These are phyloP conservation scores for Ia io DNA, from an alignment of 2,113 vertebrate species.

Conservation along the genomic window DNA sequence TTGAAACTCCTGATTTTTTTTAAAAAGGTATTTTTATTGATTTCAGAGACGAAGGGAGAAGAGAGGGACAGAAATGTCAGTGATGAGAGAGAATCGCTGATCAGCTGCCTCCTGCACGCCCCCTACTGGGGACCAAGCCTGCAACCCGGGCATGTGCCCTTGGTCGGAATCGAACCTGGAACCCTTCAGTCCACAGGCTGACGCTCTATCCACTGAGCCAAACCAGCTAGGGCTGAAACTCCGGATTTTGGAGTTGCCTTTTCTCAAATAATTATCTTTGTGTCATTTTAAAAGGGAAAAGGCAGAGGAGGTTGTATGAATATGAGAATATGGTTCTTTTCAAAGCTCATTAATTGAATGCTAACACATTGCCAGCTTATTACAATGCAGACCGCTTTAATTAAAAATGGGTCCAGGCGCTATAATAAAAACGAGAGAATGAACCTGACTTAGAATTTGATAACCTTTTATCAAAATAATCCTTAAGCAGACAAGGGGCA, in stretches of 20 bases:
- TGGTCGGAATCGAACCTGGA: too few relatives aligned
- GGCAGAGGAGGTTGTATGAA: background rate
- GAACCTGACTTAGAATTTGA: conserved; percentile 42
- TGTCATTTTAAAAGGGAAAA: conserved; percentile 22
- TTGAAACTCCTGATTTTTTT: background rate
- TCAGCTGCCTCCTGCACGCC: too few relatives aligned
- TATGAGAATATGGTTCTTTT: background rate
- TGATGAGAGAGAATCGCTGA: too few relatives aligned
- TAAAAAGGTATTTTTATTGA: too few relatives aligned
- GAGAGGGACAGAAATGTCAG: too few relatives aligned
- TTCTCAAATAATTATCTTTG: background rate
- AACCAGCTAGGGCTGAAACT: background rate
- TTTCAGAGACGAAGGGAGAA: too few relatives aligned
- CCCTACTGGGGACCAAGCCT: too few relatives aligned
- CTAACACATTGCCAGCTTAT: conserved; percentile 49
- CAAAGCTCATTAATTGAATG: conserved; percentile 53
- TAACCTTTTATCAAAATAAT: conserved; percentile 47
- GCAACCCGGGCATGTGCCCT: too few relatives aligned
- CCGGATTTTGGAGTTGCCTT: background rate
- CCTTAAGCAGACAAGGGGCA: conserved; percentile 5
- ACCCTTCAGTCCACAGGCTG: too few relatives aligned
- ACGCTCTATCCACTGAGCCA: too few relatives aligned
- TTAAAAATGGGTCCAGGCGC: conserved; percentile 55
- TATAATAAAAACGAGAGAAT: conserved; percentile 42
- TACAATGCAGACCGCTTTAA: conserved; percentile 44